Evolutionary conservation across 2,113 vertebrate species (phyloP).

Genomic region (Nematolebias whitei): DNA sequence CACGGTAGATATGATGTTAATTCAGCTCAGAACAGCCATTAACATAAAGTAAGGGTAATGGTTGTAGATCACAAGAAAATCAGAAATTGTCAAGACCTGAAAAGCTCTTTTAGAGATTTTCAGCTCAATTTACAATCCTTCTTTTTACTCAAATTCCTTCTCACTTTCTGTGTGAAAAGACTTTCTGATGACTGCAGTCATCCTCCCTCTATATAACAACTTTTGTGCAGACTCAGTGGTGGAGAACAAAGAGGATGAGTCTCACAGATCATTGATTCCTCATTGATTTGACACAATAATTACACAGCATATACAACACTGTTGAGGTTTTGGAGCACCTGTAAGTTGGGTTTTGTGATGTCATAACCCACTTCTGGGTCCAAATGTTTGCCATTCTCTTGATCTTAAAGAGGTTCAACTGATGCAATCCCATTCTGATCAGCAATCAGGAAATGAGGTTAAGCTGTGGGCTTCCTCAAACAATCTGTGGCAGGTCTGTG

Average conservation of each 20-base stretch:
- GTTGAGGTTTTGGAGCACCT: neutral
- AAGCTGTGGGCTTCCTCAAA: conserved; percentile 44
- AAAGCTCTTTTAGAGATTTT: conserved; percentile 13
- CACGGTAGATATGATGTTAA: too few relatives aligned
- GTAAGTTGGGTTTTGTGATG: conserved; percentile 24
- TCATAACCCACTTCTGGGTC: conserved; percentile 27
- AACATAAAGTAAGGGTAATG: neutral
- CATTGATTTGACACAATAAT: conserved; percentile 11
- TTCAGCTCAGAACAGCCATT: too few relatives aligned
- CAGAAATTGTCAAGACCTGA: conserved; percentile 16
- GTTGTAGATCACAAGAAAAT: neutral
- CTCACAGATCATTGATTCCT: conserved; percentile 7
- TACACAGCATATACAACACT: conserved; percentile 1
- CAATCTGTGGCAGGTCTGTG: conserved; percentile 52
- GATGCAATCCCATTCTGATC: conserved; percentile 55
- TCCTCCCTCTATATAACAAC: neutral
- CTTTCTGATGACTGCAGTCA: neutral
- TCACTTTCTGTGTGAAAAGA: neutral
- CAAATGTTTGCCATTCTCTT: conserved; percentile 40
- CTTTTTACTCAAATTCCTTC: conserved; percentile 10
- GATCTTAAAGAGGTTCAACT: conserved; percentile 41
- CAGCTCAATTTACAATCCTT: neutral
- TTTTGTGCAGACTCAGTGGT: conserved; percentile 27
- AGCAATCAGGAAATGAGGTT: conserved; percentile 66
- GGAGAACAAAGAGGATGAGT: neutral